Evolutionary conservation across 2,797 vertebrate genomes (phyloP).

Genomic region (Gymnoscopelus braueri): DNA sequence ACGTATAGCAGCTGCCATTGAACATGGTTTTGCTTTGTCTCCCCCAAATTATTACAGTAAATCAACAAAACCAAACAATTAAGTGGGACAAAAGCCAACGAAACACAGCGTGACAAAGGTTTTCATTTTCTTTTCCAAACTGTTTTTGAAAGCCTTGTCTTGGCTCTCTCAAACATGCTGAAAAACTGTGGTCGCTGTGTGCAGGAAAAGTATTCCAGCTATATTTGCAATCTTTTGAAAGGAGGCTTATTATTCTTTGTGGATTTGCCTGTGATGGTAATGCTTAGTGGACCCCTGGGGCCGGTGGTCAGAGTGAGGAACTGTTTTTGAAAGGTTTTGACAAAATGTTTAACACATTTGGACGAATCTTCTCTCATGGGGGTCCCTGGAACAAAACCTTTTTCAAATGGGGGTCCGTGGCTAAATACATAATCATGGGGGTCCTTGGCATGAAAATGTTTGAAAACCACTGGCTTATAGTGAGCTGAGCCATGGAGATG

Average conservation of each 20-base stretch:
- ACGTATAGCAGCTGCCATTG: constrained; percentile 21
- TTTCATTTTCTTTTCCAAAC: constrained; percentile 1
- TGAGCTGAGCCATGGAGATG: constrained; percentile 60
- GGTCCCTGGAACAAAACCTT: too few species aligned
- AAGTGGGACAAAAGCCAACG: constrained; percentile 18
- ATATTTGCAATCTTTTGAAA: constrained; percentile 41
- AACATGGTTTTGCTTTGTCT: constrained; percentile 9
- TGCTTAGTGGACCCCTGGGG: neutral
- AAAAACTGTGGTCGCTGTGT: constrained; percentile 13
- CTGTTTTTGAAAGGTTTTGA: neutral
- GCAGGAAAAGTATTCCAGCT: constrained; percentile 54
- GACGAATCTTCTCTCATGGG: too few species aligned
- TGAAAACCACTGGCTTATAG: constrained; percentile 10
- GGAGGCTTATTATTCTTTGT: constrained; percentile 47
- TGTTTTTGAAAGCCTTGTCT: constrained; percentile 22
- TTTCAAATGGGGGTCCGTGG: too few species aligned
- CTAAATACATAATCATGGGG: too few species aligned
- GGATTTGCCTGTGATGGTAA: neutral
- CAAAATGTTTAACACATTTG: too few species aligned
- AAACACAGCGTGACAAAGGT: constrained; percentile 11
- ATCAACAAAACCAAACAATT: constrained; percentile 28
- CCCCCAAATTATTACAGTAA: constrained; percentile 12
- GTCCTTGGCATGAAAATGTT: too few species aligned
- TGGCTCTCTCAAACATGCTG: neutral
- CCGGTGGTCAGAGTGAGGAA: neutral